phyloP scores from a whole-genome alignment of 2,888 invertebrate genomes.

The Phengaris arion region DNA sequence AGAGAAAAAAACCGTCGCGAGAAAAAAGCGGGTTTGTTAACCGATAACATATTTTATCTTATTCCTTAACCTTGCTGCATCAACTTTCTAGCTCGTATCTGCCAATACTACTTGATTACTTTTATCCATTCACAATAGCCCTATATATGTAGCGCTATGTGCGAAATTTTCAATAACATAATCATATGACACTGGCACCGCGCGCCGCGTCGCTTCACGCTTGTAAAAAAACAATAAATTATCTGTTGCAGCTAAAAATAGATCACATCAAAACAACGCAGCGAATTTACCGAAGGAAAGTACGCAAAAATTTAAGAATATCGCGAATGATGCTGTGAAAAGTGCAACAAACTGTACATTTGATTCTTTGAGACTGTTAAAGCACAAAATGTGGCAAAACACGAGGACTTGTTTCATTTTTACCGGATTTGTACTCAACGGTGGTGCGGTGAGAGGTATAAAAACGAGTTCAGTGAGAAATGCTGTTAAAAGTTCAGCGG shows the following conservation, averaged over 20 bases:
- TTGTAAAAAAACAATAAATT: constrained; percentile 49
- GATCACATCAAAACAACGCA: constrained; percentile 67
- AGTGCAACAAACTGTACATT: constrained; percentile 31
- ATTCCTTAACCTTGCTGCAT: constrained; percentile 52
- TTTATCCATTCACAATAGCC: constrained; percentile 19
- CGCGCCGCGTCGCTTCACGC: constrained; percentile 58
- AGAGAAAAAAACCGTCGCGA: constrained; percentile 64
- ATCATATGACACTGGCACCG: constrained; percentile 76
- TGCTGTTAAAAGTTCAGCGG: constrained; percentile 60
- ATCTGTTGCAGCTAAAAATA: constrained; percentile 74
- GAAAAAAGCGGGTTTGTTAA: constrained; percentile 61
- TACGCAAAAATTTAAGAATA: constrained; percentile 52
- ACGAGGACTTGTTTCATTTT: constrained; percentile 61
- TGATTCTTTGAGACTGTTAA: constrained; percentile 46
- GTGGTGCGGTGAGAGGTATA: constrained; percentile 54
- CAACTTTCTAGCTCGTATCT: constrained; percentile 36
- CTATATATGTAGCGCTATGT: constrained; percentile 1
- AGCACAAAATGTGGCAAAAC: constrained; percentile 68
- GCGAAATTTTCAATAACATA: constrained; percentile 56
- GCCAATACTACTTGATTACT: background rate
- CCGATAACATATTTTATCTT: constrained; percentile 32
- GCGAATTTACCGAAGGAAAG: constrained; percentile 50
- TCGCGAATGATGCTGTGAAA: constrained; percentile 48
- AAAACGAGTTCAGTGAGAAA: constrained; percentile 51
- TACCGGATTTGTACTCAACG: constrained; percentile 58